Percentiles rank a stretch among this genome's conserved stretches.
Evolutionary conservation across 2,888 invertebrate genomes (phyloP).

Genomic region (Drosophila paranaensis): DNA sequence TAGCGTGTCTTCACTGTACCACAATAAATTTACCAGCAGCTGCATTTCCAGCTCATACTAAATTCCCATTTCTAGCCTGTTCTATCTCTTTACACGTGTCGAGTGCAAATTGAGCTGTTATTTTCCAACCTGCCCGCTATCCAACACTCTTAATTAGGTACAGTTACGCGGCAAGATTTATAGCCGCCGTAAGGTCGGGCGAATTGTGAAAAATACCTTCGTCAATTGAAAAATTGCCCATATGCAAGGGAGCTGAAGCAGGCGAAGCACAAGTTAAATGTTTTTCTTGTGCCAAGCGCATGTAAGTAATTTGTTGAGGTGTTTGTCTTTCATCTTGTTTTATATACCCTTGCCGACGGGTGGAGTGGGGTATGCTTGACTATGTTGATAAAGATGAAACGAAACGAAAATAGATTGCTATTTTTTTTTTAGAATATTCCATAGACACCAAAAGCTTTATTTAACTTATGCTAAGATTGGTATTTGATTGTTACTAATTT

Average conservation of each 20-base stretch:
- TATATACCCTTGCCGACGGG: not conserved
- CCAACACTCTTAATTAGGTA: conserved; percentile 35
- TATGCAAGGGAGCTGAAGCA: not conserved
- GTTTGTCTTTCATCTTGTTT: conserved; percentile 6
- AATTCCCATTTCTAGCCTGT: conserved; percentile 1
- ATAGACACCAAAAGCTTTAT: no score
- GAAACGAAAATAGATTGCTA: no score
- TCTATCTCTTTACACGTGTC: conserved; percentile 7
- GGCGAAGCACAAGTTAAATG: conserved; percentile 4
- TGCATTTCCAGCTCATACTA: conserved; percentile 7
- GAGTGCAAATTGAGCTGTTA: conserved; percentile 37
- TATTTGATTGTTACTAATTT: no score
- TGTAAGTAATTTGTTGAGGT: conserved; percentile 27
- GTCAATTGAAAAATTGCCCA: conserved; percentile 52
- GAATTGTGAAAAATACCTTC: conserved; percentile 29
- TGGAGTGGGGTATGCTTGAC: no score
- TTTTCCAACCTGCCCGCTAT: not conserved
- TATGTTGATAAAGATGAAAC: not conserved
- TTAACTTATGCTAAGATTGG: no score
- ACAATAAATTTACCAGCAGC: conserved; percentile 1
- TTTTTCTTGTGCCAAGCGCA: conserved; percentile 9
- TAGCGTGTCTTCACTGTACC: not conserved
- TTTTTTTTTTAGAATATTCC: no score
- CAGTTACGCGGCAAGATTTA: conserved; percentile 48
- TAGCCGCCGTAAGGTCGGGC: conserved; percentile 2